phyloP scores from a whole-genome alignment of 2,113 vertebrate species.

The Leucosticte australis region DNA sequence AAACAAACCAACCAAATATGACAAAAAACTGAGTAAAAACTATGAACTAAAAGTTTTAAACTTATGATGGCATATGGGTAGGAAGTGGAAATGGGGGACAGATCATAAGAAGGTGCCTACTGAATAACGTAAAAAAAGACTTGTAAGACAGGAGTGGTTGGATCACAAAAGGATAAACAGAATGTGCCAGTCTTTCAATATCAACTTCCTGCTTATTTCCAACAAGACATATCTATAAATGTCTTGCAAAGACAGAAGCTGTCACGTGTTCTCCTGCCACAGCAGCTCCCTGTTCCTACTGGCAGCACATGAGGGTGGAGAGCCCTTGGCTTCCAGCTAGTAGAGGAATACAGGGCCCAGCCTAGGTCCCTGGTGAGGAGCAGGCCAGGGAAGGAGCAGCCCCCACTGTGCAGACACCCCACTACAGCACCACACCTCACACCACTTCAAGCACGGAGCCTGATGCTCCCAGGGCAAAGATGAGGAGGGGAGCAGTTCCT shows the following conservation, averaged over 20 bases:
- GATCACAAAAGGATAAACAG: neutral
- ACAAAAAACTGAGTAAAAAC: neutral
- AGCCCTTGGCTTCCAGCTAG: neutral
- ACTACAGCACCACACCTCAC: fast-evolving
- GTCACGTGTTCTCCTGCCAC: neutral
- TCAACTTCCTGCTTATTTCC: neutral
- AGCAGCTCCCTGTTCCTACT: neutral
- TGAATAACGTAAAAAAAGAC: neutral
- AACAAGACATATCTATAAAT: neutral
- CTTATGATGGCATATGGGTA: neutral
- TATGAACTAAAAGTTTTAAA: neutral
- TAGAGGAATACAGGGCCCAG: neutral
- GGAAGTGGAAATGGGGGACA: neutral
- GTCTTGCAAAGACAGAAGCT: neutral
- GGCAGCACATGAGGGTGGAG: neutral
- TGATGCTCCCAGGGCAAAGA: neutral
- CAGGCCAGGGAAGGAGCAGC: neutral
- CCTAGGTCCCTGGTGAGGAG: fast-evolving
- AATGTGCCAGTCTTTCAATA: neutral
- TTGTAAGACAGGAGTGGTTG: neutral
- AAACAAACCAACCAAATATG: neutral
- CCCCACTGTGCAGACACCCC: neutral
- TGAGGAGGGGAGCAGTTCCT: neutral
- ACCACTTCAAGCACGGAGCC: fast-evolving
- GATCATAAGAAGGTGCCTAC: neutral